phyloP scores from a whole-genome alignment of 2,113 vertebrate species.

The Bufo gargarizans region DNA sequence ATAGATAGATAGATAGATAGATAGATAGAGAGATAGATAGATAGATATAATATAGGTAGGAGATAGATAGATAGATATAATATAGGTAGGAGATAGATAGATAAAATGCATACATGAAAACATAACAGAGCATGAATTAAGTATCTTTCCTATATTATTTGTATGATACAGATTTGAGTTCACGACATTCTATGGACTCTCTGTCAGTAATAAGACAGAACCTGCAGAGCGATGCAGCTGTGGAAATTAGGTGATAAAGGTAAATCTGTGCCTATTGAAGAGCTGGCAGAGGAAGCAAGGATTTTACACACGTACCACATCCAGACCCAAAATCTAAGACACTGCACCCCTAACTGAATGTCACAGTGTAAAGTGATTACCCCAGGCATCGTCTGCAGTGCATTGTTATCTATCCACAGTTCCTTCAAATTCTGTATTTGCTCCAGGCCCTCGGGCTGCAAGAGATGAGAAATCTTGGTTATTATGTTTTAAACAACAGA shows the following conservation, averaged over 20 bases:
- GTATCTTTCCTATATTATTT: too few relatives aligned
- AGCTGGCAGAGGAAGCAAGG: not conserved
- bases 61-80: not conserved
- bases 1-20: not conserved
- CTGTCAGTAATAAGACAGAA: too few relatives aligned
- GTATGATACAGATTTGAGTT: too few relatives aligned
- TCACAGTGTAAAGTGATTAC: slow-evolving; percentile 72
- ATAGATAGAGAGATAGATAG: slow-evolving; percentile 15
- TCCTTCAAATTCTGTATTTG: slow-evolving; percentile 96
- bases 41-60: not conserved
- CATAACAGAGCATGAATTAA: too few relatives aligned
- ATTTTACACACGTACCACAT: not conserved
- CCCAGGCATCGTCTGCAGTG: slow-evolving; percentile 93
- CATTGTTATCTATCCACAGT: slow-evolving; percentile 97
- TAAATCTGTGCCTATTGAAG: not conserved
- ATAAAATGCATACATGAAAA: not conserved
- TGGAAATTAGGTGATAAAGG: slow-evolving; percentile 41
- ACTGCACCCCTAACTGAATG: too few relatives aligned
- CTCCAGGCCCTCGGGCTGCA: slow-evolving; percentile 94
- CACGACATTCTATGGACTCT: too few relatives aligned
- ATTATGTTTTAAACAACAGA: slow-evolving; percentile 12
- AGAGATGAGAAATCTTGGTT: slow-evolving; percentile 53
- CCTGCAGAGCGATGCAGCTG: too few relatives aligned
- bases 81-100: not conserved
- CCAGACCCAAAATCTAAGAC: not conserved